Evolutionary conservation across 2,113 vertebrate genomes (phyloP).

Genomic region (Corythoichthys intestinalis): DNA sequence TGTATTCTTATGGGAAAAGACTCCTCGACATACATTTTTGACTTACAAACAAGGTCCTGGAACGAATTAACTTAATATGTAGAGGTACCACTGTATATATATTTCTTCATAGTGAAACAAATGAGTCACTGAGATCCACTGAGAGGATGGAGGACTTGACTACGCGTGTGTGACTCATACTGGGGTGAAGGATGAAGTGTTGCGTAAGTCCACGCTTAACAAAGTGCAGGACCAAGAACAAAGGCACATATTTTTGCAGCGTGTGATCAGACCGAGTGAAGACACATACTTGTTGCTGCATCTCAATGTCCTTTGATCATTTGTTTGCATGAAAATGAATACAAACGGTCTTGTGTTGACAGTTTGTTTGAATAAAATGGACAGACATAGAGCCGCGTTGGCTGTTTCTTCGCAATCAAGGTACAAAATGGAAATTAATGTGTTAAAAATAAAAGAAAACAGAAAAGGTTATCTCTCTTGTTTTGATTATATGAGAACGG

Average conservation of each 20-base stretch:
- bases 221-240: conserved; percentile 21
- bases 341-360: not conserved
- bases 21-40: no score
- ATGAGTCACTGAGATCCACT: not conserved
- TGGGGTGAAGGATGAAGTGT: conserved; percentile 30
- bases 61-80: not conserved
- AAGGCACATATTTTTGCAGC: not conserved
- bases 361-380: not conserved
- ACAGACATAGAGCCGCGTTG: not conserved
- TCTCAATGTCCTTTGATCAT: not conserved
- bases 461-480: no score
- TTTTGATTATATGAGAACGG: no score
- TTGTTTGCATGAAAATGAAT: not conserved
- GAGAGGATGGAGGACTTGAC: not conserved
- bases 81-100: not conserved
- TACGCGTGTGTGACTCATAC: conserved; percentile 1
- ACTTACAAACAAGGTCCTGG: no score
- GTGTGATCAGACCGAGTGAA: not conserved
- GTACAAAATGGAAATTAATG: no score
- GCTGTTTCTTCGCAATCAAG: not conserved
- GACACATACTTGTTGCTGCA: not conserved
- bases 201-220: conserved; percentile 1
- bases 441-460: no score
- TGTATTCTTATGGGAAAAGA: no score
- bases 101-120: not conserved